phyloP scores from a whole-genome alignment of 2,888 invertebrate species.

The Standfussiana lucernea region DNA sequence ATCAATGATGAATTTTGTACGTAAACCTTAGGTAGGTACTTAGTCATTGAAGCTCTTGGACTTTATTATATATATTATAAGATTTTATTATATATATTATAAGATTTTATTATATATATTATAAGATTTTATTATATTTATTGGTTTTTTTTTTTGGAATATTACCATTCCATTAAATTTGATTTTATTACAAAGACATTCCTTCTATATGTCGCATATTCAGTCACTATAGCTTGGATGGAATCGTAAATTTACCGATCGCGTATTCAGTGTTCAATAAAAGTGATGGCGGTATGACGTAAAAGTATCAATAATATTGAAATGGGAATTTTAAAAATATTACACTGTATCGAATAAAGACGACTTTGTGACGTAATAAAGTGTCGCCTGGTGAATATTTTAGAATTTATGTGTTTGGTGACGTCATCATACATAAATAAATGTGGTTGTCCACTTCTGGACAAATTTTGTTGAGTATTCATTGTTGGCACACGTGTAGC shows the following conservation, averaged over 20 bases:
- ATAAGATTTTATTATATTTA: no score
- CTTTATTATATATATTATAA: no score
- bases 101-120: no score
- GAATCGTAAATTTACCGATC: constrained; percentile 53
- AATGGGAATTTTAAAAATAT: constrained; percentile 56
- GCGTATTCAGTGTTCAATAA: constrained; percentile 51
- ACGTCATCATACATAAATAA: background rate
- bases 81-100: no score
- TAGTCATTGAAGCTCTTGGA: background rate
- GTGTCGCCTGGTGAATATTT: constrained; percentile 2
- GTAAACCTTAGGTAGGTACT: background rate
- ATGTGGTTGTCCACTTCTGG: background rate
- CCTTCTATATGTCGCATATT: constrained; percentile 11
- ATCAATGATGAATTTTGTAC: background rate
- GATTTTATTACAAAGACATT: constrained; percentile 28
- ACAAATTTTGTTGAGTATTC: background rate
- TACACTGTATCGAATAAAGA: constrained; percentile 47
- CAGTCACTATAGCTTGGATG: constrained; percentile 18
- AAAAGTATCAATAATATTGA: constrained; percentile 55
- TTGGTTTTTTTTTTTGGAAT: no score
- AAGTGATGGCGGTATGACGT: constrained; percentile 40
- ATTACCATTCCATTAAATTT: background rate
- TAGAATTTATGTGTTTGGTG: constrained; percentile 17
- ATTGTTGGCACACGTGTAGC: constrained; percentile 19
- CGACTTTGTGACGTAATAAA: constrained; percentile 42